Evolutionary conservation across 2,113 vertebrate genomes (phyloP).

Genomic region (Aythya baeri): DNA sequence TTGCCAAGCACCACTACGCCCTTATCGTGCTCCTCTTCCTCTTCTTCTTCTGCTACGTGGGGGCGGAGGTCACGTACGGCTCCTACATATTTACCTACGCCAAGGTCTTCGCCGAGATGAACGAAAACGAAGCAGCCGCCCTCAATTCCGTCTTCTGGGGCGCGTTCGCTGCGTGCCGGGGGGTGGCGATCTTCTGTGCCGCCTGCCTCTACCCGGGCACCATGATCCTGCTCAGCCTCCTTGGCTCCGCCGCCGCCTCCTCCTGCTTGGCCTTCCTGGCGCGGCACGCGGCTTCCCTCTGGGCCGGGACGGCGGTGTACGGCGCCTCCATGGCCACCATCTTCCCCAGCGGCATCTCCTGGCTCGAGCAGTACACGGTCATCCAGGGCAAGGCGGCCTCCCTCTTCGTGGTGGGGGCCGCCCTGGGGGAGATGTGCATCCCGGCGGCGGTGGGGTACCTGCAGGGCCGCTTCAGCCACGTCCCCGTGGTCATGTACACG

Average conservation of each 20-base stretch:
- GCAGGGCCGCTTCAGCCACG: slow-evolving; percentile 69
- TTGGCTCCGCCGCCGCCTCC: slow-evolving; percentile 80
- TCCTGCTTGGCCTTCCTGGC: slow-evolving; percentile 82
- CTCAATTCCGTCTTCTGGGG: slow-evolving; percentile 95
- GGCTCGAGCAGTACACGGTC: slow-evolving; percentile 92
- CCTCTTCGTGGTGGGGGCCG: slow-evolving; percentile 86
- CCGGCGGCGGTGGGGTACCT: slow-evolving; percentile 84
- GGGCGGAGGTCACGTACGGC: slow-evolving; percentile 90
- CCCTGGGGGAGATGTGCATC: slow-evolving; percentile 92
- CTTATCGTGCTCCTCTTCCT: slow-evolving; percentile 85
- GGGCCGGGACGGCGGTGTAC: slow-evolving; percentile 83
- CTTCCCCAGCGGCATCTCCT: slow-evolving; percentile 93
- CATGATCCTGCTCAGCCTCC: slow-evolving; percentile 87
- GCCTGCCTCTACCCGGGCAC: slow-evolving; percentile 83
- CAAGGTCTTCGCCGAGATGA: slow-evolving; percentile 77
- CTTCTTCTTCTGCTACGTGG: slow-evolving; percentile 94
- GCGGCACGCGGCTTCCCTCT: slow-evolving; percentile 68
- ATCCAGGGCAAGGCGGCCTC: slow-evolving; percentile 83
- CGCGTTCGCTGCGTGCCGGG: slow-evolving; percentile 83
- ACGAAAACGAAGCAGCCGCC: slow-evolving; percentile 76
- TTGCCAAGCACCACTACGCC: slow-evolving; percentile 80
- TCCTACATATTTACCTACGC: slow-evolving; percentile 91
- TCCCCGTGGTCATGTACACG: slow-evolving; percentile 86
- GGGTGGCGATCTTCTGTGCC: slow-evolving; percentile 86
- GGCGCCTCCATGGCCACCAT: slow-evolving; percentile 90